Evolutionary conservation across 2,888 invertebrate species (phyloP).

Genomic region (Drosophila anceps): DNA sequence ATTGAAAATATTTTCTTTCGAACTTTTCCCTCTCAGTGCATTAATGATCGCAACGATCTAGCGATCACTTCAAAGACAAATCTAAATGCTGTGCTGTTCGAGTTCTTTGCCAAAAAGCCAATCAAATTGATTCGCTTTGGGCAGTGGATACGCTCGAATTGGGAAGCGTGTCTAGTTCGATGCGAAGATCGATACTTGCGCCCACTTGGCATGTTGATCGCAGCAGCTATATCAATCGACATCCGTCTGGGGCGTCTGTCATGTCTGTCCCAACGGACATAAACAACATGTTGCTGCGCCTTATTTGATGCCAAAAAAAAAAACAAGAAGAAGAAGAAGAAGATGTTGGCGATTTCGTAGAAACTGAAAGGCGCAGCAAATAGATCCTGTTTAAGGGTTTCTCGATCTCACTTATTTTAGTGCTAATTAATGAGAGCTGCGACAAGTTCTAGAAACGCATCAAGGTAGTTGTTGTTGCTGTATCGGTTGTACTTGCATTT

Average conservation of each 20-base stretch:
- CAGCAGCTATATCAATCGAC: conserved; percentile 60
- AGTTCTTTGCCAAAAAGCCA: conserved; percentile 28
- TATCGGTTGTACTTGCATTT: conserved; percentile 60
- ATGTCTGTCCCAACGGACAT: conserved; percentile 71
- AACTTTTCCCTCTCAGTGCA: not conserved
- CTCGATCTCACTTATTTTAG: conserved; percentile 61
- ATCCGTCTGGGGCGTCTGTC: conserved; percentile 64
- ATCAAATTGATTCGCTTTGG: conserved; percentile 34
- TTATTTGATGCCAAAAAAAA: conserved; percentile 57
- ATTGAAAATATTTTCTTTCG: not conserved
- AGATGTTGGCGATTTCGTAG: conserved; percentile 70
- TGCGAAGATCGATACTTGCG: conserved; percentile 18
- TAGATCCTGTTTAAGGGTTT: conserved; percentile 22
- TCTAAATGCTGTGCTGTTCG: conserved; percentile 15
- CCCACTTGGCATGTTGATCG: conserved; percentile 64
- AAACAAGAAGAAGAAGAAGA: conserved; percentile 18
- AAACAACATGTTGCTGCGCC: conserved; percentile 71
- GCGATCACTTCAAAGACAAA: conserved; percentile 25
- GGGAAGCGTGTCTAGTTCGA: conserved; percentile 2
- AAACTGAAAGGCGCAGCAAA: conserved; percentile 61
- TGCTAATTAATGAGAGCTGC: conserved; percentile 75
- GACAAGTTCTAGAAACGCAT: conserved; percentile 63
- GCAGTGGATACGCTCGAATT: conserved; percentile 1
- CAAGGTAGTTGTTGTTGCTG: conserved; percentile 10
- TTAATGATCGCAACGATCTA: not conserved